Conservation (phyloP, 2,888 invertebrate genomes). For the Lottia scabra region DNA sequence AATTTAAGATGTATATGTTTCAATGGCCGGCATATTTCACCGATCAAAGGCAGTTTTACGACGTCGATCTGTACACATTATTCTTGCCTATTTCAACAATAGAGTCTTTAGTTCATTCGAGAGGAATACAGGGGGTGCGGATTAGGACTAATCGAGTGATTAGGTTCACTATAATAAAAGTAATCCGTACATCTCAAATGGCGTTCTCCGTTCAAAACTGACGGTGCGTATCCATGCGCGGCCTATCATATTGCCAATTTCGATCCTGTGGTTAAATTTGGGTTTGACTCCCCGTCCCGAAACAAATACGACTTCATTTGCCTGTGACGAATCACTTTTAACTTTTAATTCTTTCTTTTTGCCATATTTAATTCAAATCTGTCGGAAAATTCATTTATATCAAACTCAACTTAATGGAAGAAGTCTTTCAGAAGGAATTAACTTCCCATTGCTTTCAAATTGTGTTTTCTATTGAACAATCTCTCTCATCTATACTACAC, state of each 20-base stretch:
- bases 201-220: constrained; percentile 3
- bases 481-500: no score
- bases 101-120: not conserved
- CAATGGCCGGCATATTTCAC: not conserved
- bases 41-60: not conserved
- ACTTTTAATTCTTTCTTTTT: not conserved
- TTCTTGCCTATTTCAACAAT: not conserved
- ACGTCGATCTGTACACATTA: not conserved
- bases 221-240: constrained; percentile 4
- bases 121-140: constrained; percentile 6
- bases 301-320: not conserved
- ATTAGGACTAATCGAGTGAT: constrained; percentile 3
- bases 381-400: no score
- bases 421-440: no score
- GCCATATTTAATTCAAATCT: no score
- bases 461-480: no score
- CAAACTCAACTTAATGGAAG: no score
- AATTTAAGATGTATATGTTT: not conserved
- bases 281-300: not conserved
- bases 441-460: no score
- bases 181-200: constrained; percentile 7
- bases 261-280: not conserved
- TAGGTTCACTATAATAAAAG: constrained; percentile 7
- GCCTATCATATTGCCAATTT: constrained; percentile 6
- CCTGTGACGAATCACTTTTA: not conserved